Conservation (phyloP, 2,888 invertebrate species). For the Abrostola tripartita region DNA sequence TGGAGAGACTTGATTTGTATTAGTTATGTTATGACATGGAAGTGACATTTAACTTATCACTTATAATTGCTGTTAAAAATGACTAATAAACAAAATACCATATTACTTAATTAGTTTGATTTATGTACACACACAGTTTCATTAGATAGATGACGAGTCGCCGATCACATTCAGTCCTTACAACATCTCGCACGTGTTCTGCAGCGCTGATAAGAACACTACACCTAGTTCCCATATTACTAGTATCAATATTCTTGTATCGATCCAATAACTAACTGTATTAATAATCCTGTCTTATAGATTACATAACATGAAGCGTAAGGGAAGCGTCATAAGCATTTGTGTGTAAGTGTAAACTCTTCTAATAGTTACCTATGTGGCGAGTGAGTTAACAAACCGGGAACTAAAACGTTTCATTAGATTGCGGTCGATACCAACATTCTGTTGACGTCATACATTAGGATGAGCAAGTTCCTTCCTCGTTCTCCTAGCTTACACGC, state of each 20-base stretch:
- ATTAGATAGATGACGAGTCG: neutral
- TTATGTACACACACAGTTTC: constrained; percentile 29
- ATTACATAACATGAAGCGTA: no score
- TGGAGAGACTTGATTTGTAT: constrained; percentile 30
- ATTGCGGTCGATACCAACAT: constrained; percentile 3
- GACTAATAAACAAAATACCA: constrained; percentile 73
- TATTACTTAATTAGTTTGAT: constrained; percentile 51
- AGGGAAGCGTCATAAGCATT: no score
- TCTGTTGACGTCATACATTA: constrained; percentile 12
- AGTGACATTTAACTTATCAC: constrained; percentile 72
- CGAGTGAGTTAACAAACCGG: neutral
- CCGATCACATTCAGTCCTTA: no score
- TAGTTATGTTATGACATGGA: constrained; percentile 58
- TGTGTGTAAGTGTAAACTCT: no score
- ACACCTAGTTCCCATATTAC: neutral
- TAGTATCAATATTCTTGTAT: no score
- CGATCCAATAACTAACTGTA: no score
- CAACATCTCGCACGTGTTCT: constrained; percentile 5
- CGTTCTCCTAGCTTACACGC: constrained; percentile 9
- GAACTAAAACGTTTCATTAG: neutral
- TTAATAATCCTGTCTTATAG: no score
- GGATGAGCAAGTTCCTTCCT: constrained; percentile 30
- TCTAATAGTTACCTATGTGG: no score
- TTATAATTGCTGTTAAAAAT: constrained; percentile 83
- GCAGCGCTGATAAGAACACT: constrained; percentile 2